Evolutionary conservation across 2,888 invertebrate genomes (phyloP).

Genomic region (Ennomos fuscantarius): DNA sequence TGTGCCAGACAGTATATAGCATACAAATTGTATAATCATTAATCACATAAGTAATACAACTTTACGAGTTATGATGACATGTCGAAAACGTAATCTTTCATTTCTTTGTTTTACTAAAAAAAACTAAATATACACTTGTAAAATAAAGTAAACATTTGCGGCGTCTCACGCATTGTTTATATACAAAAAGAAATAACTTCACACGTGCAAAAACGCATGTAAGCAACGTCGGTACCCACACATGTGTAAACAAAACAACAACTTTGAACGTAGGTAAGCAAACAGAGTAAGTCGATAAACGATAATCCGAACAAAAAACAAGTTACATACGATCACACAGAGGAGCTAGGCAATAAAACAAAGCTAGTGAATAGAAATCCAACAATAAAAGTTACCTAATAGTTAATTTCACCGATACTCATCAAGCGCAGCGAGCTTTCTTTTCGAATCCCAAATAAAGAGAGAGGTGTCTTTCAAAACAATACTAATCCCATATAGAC

Average conservation of each 20-base stretch:
- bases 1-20: too few relatives aligned
- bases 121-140: too few relatives aligned
- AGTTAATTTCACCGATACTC: slow-evolving; percentile 18
- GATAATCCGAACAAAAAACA: slow-evolving; percentile 9
- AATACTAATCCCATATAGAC: slow-evolving; percentile 37
- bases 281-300: slow-evolving; percentile 20
- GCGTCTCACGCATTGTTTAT: slow-evolving; percentile 4
- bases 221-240: slow-evolving; percentile 5
- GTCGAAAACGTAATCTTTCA: too few relatives aligned
- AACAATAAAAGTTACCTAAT: slow-evolving; percentile 21
- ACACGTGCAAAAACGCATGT: slow-evolving; percentile 9
- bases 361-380: slow-evolving; percentile 15
- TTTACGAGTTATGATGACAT: too few relatives aligned
- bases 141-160: not conserved
- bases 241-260: slow-evolving; percentile 18
- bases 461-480: slow-evolving; percentile 24
- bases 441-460: slow-evolving; percentile 14
- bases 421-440: slow-evolving; percentile 18
- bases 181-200: slow-evolving; percentile 7
- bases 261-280: slow-evolving; percentile 13
- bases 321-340: not conserved
- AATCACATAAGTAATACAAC: too few relatives aligned
- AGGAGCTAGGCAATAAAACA: slow-evolving; percentile 15
- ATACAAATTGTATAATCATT: too few relatives aligned
- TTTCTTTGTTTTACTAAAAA: too few relatives aligned